Base-by-base conservation (phyloP, 2,113 vertebrate species). In the Megaceryle maxima region DNA sequence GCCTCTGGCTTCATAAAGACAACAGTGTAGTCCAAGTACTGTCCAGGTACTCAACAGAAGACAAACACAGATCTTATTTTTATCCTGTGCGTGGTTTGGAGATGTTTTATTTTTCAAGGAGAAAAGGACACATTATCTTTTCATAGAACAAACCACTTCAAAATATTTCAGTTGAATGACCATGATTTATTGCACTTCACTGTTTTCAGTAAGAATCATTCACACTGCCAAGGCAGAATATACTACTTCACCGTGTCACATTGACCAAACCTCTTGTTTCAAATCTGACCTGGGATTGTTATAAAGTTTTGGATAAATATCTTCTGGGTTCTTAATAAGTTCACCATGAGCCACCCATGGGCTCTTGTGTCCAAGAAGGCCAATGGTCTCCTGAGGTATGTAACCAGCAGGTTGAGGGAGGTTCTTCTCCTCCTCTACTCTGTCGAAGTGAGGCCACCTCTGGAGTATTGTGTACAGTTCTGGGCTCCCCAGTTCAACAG, bases 21-120 rank as follows among this genome's bases (percentile, higher is more conserved):
- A 29, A 10, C 17, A 15, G 21, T 31, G 14, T n/a, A 8, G 20
- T 24, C 25, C 1, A 0, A 17, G 29, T 8, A 18, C 25, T 53
- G 26, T 29, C 26, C 15, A 14, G 25, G 24, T 51, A 26, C 50
- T 51, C 50, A 16, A 29, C 9, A 48, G 39, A 48, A 75, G 46
- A 31, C 0, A 3, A 62, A 37, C n/a, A 63, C 16, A 37, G 29
- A 13, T n/a, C 15, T 22, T 35, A 11, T 15, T 57, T 75, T 85
- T 64, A 24, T 10, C 15, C 16, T 2, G 0, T 70, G 12, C 9
- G 29, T 86, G 5, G 2, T 81, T 75, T 85, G n/a, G 14, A 25
- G 62, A n/a, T 66, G 20, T 2, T 64, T 69, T 64, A 16, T 37
- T 80, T 80, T 48, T 39, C 81, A 12, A 41, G 24, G 4, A 70